These are phyloP conservation scores for Tympanuchus pallidicinctus DNA, from an alignment of 2,113 vertebrate species.

Conservation along the genomic window DNA sequence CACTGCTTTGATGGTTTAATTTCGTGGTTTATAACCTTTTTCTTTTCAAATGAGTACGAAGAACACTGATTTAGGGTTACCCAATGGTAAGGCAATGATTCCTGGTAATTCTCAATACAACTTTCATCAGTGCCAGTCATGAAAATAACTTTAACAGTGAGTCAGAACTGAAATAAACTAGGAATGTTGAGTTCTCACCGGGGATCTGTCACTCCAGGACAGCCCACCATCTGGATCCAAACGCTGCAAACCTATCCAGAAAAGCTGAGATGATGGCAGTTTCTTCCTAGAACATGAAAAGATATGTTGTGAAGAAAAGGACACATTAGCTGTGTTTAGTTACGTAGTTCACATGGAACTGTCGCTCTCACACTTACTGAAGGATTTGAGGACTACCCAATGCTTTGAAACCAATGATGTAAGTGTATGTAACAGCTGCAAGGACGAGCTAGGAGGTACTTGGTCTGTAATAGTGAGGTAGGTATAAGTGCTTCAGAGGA, in stretches of 20 bases:
- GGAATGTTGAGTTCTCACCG: conserved; percentile 75
- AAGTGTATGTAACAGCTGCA: neutral
- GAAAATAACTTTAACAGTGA: neutral
- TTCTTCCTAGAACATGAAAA: conserved; percentile 24
- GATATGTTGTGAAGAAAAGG: neutral
- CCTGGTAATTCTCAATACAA: neutral
- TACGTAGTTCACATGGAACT: neutral
- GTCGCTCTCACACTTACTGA: neutral
- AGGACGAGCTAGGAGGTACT: neutral
- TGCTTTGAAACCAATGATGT: neutral
- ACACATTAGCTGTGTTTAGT: neutral
- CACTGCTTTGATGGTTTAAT: neutral
- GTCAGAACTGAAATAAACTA: neutral
- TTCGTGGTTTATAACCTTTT: neutral
- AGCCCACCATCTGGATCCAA: conserved; percentile 81
- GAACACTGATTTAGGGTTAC: neutral
- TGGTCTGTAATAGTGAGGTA: neutral
- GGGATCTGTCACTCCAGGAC: conserved; percentile 85
- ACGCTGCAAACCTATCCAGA: conserved; percentile 87
- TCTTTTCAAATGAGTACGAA: neutral
- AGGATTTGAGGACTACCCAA: neutral
- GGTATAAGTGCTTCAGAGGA: neutral
- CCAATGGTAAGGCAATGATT: neutral
- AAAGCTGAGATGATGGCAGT: conserved; percentile 40
- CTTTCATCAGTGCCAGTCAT: neutral